Evolutionary conservation across 2,797 vertebrate species (phyloP).

Genomic region (Argya squamiceps): DNA sequence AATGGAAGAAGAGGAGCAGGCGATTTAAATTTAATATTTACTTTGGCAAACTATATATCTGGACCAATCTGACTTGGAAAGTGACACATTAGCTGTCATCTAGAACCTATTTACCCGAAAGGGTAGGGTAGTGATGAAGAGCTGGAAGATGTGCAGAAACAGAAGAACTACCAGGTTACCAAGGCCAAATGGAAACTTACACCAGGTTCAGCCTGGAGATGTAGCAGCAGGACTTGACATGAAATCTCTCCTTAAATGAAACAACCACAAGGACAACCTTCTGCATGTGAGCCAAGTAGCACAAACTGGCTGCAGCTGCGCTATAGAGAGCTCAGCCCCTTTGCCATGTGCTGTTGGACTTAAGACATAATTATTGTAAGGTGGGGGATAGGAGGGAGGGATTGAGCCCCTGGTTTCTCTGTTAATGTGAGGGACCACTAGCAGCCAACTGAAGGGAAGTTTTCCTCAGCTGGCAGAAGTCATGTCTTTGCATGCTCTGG

Average conservation of each 20-base stretch:
- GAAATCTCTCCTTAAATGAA: not conserved
- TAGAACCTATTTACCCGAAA: not conserved
- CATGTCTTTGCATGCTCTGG: not conserved
- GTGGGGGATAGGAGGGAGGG: not conserved
- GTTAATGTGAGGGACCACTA: not conserved
- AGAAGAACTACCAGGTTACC: not conserved
- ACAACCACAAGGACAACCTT: not conserved
- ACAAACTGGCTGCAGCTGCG: not conserved
- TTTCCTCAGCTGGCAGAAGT: not conserved
- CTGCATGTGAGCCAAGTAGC: not conserved
- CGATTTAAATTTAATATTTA: not conserved
- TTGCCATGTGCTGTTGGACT: not conserved
- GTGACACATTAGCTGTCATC: not conserved
- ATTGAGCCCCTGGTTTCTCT: not conserved
- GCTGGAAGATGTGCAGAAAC: not conserved
- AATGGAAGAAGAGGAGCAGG: not conserved
- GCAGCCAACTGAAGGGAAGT: accelerated
- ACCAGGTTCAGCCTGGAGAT: not conserved
- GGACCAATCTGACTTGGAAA: not conserved
- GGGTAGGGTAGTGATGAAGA: not conserved
- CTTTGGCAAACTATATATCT: not conserved
- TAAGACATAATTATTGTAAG: not conserved
- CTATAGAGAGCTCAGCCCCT: not conserved
- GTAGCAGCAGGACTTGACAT: not conserved
- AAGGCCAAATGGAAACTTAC: not conserved